These are phyloP conservation scores for Dolichoris vasculosae DNA, from an alignment of 1,140 invertebrate genomes.

Conservation along the genomic window DNA sequence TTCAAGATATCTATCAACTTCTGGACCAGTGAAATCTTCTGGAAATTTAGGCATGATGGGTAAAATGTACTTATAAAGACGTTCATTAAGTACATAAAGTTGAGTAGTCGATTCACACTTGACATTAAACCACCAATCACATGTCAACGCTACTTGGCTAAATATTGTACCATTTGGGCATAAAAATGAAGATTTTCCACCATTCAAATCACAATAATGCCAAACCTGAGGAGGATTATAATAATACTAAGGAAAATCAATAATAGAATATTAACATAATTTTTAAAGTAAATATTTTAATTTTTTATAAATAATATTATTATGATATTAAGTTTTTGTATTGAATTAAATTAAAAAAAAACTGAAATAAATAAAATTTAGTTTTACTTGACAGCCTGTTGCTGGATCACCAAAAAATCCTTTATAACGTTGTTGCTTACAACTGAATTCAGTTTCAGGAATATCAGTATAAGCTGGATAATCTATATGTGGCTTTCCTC, in stretches of 20 bases:
- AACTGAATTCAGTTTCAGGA: constrained; percentile 86
- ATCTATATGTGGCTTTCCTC: constrained; percentile 86
- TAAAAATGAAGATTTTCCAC: constrained; percentile 91
- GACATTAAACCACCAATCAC: constrained; percentile 95
- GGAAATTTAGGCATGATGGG: constrained; percentile 90
- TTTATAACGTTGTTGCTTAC: constrained; percentile 89
- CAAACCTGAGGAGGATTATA: constrained; percentile 79
- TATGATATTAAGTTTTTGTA: no score
- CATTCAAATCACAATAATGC: constrained; percentile 94
- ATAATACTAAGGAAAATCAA: background rate
- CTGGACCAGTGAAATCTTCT: constrained; percentile 88
- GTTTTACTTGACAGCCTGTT: constrained; percentile 85
- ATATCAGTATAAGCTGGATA: constrained; percentile 87
- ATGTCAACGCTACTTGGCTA: constrained; percentile 88
- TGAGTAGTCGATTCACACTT: constrained; percentile 87
- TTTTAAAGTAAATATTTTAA: background rate
- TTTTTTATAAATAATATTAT: no score
- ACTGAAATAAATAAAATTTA: no score
- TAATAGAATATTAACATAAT: background rate
- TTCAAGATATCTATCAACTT: constrained; percentile 88
- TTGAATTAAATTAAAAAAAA: no score
- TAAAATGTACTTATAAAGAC: constrained; percentile 90
- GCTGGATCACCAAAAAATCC: constrained; percentile 93
- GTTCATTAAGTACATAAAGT: constrained; percentile 90
- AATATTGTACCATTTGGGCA: constrained; percentile 95